Evolutionary conservation across 2,113 vertebrate genomes (phyloP).

Genomic region (Sylvia atricapilla): DNA sequence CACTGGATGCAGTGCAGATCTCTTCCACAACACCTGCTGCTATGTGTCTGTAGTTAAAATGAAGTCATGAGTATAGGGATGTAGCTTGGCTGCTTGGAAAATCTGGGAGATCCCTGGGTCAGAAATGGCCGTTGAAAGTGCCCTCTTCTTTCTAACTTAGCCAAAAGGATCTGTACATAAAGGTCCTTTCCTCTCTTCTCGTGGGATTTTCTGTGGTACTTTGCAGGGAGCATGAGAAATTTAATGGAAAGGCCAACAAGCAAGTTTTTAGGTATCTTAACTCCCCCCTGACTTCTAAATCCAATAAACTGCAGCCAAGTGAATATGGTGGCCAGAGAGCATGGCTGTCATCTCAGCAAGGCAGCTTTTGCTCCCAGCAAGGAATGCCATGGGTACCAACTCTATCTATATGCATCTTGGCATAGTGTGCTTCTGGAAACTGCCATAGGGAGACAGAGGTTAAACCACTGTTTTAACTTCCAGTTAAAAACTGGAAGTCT

Average conservation of each 20-base stretch:
- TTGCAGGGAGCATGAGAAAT: background rate
- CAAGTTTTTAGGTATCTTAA: background rate
- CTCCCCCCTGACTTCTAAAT: background rate
- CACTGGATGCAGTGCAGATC: fast-evolving
- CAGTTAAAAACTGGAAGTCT: background rate
- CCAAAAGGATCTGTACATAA: background rate
- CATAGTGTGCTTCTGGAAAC: background rate
- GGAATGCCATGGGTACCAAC: background rate
- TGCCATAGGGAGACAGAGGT: background rate
- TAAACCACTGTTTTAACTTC: background rate
- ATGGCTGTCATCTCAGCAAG: background rate
- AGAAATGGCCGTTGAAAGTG: background rate
- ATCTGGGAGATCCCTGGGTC: background rate
- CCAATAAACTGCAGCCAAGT: background rate
- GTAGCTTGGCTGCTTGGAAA: background rate
- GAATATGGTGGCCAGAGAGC: background rate
- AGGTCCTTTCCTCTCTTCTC: background rate
- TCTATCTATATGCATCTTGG: fast-evolving
- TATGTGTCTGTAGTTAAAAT: background rate
- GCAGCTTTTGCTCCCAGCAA: background rate
- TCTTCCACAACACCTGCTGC: background rate
- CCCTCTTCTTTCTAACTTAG: background rate
- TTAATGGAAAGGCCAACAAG: background rate
- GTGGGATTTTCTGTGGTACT: background rate
- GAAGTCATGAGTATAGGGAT: background rate